Conservation (phyloP, 2,797 vertebrate species). For the Dryobates pubescens region DNA sequence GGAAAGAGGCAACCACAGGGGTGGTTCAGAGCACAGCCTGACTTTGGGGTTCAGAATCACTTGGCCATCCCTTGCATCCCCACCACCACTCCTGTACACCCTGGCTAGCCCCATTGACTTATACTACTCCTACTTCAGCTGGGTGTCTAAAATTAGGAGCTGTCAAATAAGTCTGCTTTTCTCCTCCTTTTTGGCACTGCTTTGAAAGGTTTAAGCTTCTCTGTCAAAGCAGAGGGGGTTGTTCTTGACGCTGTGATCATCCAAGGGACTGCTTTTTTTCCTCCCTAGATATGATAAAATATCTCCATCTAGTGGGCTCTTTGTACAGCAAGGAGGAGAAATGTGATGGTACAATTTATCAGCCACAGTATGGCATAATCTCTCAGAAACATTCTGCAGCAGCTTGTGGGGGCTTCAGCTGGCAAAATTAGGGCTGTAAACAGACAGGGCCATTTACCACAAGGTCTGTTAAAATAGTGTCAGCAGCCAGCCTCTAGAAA, state of each 20-base stretch:
- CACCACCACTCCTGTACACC: fast-evolving
- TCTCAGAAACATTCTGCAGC: neutral
- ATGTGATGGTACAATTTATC: neutral
- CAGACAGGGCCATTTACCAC: neutral
- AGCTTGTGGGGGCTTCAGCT: neutral
- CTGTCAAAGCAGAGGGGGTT: neutral
- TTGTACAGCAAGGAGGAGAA: neutral
- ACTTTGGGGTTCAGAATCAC: neutral
- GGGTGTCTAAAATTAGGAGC: neutral
- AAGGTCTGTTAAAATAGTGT: neutral
- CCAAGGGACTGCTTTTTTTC: neutral
- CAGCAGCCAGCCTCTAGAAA: neutral
- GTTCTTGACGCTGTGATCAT: neutral
- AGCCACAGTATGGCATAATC: neutral
- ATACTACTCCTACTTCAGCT: neutral
- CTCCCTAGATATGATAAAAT: conserved; percentile 61
- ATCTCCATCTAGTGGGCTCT: conserved; percentile 79
- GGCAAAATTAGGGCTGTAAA: neutral
- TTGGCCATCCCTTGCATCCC: neutral
- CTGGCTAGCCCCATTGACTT: neutral
- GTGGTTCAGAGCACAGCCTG: neutral
- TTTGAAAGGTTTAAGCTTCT: neutral
- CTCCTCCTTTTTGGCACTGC: neutral
- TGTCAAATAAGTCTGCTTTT: neutral
- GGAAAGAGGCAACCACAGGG: neutral